These are phyloP conservation scores for Seison nebaliae DNA, from an alignment of 1,140 invertebrate species.

Conservation along the genomic window DNA sequence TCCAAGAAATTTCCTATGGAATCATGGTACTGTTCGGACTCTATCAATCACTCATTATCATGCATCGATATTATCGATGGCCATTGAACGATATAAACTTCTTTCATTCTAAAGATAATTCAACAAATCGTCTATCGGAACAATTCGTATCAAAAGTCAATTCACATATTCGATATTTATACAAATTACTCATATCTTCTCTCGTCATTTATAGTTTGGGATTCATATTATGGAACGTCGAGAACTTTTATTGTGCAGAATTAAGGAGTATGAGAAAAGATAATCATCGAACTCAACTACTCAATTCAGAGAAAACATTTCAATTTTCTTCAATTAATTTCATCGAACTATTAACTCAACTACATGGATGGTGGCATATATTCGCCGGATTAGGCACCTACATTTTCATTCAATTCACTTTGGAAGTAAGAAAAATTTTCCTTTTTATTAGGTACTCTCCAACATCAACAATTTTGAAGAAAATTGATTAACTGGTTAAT, in stretches of 20 bases:
- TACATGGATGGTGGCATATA: constrained; percentile 23
- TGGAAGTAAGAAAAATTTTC: too few relatives aligned
- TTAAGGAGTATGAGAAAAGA: constrained; percentile 18
- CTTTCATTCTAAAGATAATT: neutral
- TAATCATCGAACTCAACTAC: neutral
- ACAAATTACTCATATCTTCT: constrained; percentile 17
- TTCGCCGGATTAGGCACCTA: constrained; percentile 20
- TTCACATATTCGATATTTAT: too few relatives aligned
- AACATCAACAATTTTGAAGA: too few relatives aligned
- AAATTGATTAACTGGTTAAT: too few relatives aligned
- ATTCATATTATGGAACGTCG: constrained; percentile 26
- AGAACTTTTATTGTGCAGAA: constrained; percentile 23
- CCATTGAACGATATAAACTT: constrained; percentile 1
- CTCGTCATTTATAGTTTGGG: constrained; percentile 20
- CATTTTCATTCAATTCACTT: constrained; percentile 12
- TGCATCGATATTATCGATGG: constrained; percentile 1
- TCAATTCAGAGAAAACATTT: constrained; percentile 1
- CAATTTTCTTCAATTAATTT: constrained; percentile 3
- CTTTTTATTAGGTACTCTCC: too few relatives aligned
- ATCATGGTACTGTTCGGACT: constrained; percentile 12
- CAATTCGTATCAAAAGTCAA: constrained; percentile 13
- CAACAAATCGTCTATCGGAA: neutral
- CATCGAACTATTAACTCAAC: constrained; percentile 16
- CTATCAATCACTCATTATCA: neutral
- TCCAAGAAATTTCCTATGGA: constrained; percentile 15